Base-by-base conservation (phyloP, 2,888 invertebrate species). In the Orthonychiurus folsomi region DNA sequence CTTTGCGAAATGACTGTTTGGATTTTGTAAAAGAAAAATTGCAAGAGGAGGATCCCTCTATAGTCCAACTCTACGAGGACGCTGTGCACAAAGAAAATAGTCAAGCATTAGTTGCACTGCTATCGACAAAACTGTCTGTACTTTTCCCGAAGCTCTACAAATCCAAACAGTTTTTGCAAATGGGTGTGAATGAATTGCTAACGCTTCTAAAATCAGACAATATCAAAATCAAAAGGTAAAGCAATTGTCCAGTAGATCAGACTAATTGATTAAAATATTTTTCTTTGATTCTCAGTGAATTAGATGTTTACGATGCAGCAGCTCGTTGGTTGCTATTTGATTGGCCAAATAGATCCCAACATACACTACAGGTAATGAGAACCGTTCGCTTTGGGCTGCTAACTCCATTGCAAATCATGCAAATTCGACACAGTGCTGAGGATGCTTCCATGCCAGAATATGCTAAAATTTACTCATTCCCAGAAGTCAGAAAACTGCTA, bases 381-480 rank as follows among this genome's bases (percentile, higher is more conserved):
- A 87, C 87, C 75, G 83, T 90, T 0, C 81, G 89, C 27, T 90
- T 90, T 74, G 87, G 88, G 0, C 81, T 88, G 52, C 85, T 90
- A 73, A 85, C 86, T 0, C 87, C 89, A 0, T 87, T 88, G 85
- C 86, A 89, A 73, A 80, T 90, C 27, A 85, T 89, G 0, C 87
- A 88, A 66, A 84, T 89, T 56, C 86, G 86, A 70, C 80, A 86
- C 25, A 87, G 86, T 74, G 84, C 85, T 0, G 86, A 86, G 73
- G 86, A 86, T 1, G 59, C 60, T 1, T 62, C 55, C 50, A 56
- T 64, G 73, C 82, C 83, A 0, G 87, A 88, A 73, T 84, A 89
- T 69, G 79, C 85, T 70, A 84, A 86, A 65, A 79, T 89, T 12
- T 83, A 85, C 62, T 82, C 83, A 61, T 82, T 84, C 69, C 79